Percentiles rank a stretch among this genome's conserved stretches.
These are phyloP conservation scores for Halcyon badia DNA, from an alignment of 2,797 vertebrate genomes.

Conservation along the genomic window DNA sequence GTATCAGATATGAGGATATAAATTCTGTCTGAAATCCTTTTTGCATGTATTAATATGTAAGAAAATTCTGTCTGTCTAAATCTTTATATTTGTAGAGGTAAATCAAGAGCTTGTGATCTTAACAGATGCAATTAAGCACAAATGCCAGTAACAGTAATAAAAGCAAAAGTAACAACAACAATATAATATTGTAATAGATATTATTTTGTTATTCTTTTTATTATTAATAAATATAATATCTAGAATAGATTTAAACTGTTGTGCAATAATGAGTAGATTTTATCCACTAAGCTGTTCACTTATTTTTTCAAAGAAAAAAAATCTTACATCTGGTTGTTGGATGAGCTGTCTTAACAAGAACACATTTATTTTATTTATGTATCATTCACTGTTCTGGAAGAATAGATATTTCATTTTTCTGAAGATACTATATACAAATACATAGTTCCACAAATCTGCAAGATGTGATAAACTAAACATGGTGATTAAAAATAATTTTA, in stretches of 20 bases:
- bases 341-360: conserved; percentile 11
- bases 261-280: not conserved
- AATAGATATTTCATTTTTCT: not conserved
- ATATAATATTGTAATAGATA: not conserved
- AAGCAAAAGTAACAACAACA: not conserved
- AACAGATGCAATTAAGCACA: too few species aligned
- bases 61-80: too few species aligned
- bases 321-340: not conserved
- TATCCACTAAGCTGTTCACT: not conserved
- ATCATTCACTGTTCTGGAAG: not conserved
- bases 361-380: not conserved
- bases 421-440: not conserved
- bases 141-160: not conserved
- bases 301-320: not conserved
- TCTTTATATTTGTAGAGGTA: too few species aligned
- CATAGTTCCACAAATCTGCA: not conserved
- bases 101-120: too few species aligned
- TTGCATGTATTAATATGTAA: too few species aligned
- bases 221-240: not conserved
- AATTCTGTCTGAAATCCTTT: too few species aligned
- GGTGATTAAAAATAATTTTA: not conserved
- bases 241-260: not conserved
- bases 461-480: fast-evolving
- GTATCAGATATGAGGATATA: too few species aligned
- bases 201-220: not conserved